Percentiles rank a stretch among this genome's conserved stretches.
phyloP scores from a whole-genome alignment of 2,888 invertebrate species.

The Metacarcinus magister region DNA sequence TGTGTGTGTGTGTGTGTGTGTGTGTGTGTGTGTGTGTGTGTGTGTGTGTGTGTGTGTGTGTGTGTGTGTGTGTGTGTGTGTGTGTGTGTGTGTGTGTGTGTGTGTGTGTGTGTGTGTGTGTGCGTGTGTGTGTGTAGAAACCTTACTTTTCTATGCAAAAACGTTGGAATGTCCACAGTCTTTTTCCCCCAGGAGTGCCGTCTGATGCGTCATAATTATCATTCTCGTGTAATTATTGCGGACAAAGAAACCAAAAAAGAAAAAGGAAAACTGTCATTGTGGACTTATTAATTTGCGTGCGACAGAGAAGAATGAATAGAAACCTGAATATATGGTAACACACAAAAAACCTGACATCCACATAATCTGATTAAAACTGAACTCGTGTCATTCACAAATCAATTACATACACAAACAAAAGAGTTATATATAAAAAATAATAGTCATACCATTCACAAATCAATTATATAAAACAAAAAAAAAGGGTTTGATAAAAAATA shows the following conservation, averaged over 20 bases:
- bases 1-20: neutral
- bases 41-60: neutral
- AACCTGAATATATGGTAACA: neutral
- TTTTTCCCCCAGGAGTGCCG: neutral
- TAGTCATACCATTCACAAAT: neutral
- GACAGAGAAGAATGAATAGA: neutral
- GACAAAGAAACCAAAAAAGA: neutral
- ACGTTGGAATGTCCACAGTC: neutral
- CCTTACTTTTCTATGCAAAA: neutral
- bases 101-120: slow-evolving; percentile 2
- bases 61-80: neutral
- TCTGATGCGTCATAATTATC: neutral
- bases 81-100: neutral
- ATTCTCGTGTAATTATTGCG: neutral
- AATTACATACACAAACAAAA: neutral
- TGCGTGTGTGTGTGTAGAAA: neutral
- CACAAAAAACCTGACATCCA: neutral
- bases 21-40: neutral
- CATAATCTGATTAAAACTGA: neutral
- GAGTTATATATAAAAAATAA: neutral
- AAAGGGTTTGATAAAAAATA: neutral
- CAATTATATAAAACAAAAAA: neutral
- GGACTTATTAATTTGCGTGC: neutral
- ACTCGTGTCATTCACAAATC: neutral
- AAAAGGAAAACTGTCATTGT: neutral